Percentiles rank a stretch among this genome's conserved stretches.
Evolutionary conservation across 2,888 invertebrate species (phyloP).

Genomic region (Meiosimyza decipiens): DNA sequence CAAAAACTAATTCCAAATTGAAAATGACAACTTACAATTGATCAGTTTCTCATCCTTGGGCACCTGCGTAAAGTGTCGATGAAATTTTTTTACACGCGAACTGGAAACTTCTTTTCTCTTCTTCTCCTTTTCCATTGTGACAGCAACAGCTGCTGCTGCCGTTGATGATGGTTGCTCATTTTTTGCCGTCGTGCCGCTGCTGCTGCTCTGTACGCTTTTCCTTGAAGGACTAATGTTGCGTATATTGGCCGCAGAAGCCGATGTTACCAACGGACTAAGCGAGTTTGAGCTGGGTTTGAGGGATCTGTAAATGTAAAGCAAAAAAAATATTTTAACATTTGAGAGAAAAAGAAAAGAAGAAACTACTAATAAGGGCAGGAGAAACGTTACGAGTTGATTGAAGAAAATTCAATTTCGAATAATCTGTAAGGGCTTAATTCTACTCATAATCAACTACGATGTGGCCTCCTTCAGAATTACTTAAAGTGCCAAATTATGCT

Average conservation of each 20-base stretch:
- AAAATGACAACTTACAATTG: conserved; percentile 75
- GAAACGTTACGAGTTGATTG: too few species aligned
- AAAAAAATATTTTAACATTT: conserved; percentile 12
- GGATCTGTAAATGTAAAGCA: conserved; percentile 48
- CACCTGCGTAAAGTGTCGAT: conserved; percentile 86
- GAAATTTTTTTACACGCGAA: conserved; percentile 87
- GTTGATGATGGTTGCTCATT: conserved; percentile 49
- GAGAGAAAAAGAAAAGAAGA: too few species aligned
- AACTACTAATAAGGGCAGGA: too few species aligned
- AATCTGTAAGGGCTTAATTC: too few species aligned
- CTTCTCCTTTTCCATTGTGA: conserved; percentile 60
- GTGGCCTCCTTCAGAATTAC: too few species aligned
- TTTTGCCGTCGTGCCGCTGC: conserved; percentile 55
- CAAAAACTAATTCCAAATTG: neutral
- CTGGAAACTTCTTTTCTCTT: conserved; percentile 65
- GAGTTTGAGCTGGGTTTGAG: conserved; percentile 53
- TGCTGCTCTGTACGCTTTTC: conserved; percentile 50
- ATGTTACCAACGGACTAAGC: conserved; percentile 49
- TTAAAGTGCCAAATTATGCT: too few species aligned
- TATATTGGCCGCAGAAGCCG: conserved; percentile 53
- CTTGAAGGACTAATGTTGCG: conserved; percentile 57
- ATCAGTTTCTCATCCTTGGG: conserved; percentile 86
- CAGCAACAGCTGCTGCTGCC: conserved; percentile 35
- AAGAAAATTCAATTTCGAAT: too few species aligned
- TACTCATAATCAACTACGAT: too few species aligned